These are phyloP conservation scores for Gonocerus acuteangulatus DNA, from an alignment of 2,888 invertebrate genomes.

Conservation along the genomic window DNA sequence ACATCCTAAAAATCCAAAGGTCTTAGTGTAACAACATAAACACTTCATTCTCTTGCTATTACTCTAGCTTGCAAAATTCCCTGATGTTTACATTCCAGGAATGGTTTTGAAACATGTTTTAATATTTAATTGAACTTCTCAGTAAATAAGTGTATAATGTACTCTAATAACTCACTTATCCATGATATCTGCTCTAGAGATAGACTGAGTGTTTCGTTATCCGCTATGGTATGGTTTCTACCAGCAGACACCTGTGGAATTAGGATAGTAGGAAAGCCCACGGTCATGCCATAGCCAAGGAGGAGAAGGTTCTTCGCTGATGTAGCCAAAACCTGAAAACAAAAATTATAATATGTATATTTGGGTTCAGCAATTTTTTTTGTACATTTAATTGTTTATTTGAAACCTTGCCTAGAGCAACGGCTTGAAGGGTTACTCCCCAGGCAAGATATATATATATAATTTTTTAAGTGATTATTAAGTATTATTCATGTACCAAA, in stretches of 20 bases:
- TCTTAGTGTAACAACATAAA: too few species aligned
- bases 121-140: too few species aligned
- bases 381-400: background rate
- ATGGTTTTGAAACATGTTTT: too few species aligned
- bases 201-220: constrained; percentile 4
- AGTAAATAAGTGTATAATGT: constrained; percentile 70
- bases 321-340: constrained; percentile 69
- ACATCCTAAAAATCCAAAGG: too few species aligned
- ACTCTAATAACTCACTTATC: constrained; percentile 41
- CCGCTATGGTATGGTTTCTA: background rate
- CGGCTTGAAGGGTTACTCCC: too few species aligned
- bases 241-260: constrained; percentile 45
- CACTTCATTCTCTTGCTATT: too few species aligned
- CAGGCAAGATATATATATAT: too few species aligned
- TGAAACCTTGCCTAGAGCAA: too few species aligned
- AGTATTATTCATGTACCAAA: too few species aligned
- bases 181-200: constrained; percentile 22
- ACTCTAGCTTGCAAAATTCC: too few species aligned
- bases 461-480: too few species aligned
- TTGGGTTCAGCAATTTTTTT: background rate
- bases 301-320: constrained; percentile 70
- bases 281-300: constrained; percentile 68
- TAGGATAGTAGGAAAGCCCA: constrained; percentile 73
- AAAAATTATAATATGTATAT: constrained; percentile 45
- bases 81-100: too few species aligned